These are phyloP conservation scores for Sarcophilus harrisii DNA, from an alignment of 2,797 vertebrate species.

Conservation along the genomic window DNA sequence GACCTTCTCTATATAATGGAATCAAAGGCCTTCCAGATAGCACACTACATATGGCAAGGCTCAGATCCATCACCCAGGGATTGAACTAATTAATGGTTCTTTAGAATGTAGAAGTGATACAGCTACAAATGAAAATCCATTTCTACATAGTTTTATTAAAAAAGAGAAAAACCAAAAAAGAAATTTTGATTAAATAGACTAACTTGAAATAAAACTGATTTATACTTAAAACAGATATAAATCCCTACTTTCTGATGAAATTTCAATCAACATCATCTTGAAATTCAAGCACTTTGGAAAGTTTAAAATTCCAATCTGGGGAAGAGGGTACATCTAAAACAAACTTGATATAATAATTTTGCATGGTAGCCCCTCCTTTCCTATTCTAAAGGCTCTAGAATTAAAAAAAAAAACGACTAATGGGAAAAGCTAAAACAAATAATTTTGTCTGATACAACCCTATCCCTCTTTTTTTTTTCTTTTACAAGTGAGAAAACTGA, in stretches of 20 bases:
- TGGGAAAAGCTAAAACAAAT: background rate
- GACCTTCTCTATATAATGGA: background rate
- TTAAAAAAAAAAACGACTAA: background rate
- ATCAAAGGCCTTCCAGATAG: background rate
- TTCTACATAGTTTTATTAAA: slow-evolving; percentile 29
- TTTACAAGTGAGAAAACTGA: background rate
- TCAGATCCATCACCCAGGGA: background rate
- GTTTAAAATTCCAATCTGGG: too few species aligned
- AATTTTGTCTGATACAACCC: background rate
- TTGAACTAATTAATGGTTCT: background rate
- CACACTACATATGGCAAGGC: background rate
- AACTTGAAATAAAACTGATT: background rate
- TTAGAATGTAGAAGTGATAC: background rate
- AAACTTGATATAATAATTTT: too few species aligned
- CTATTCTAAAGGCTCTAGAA: background rate
- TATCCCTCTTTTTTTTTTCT: background rate
- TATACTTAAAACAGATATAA: slow-evolving; percentile 5
- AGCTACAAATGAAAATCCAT: slow-evolving; percentile 4
- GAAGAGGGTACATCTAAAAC: too few species aligned
- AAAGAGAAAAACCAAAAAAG: slow-evolving; percentile 27
- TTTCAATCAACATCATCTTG: background rate
- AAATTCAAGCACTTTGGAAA: background rate
- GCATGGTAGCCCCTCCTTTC: too few species aligned
- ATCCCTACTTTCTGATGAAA: fast-evolving
- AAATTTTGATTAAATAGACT: slow-evolving; percentile 10